A percentile compares a stretch with the other conserved stretches of the same genome.
Conservation (phyloP, 2,888 invertebrate genomes). For the Iphiclides podalirius region DNA sequence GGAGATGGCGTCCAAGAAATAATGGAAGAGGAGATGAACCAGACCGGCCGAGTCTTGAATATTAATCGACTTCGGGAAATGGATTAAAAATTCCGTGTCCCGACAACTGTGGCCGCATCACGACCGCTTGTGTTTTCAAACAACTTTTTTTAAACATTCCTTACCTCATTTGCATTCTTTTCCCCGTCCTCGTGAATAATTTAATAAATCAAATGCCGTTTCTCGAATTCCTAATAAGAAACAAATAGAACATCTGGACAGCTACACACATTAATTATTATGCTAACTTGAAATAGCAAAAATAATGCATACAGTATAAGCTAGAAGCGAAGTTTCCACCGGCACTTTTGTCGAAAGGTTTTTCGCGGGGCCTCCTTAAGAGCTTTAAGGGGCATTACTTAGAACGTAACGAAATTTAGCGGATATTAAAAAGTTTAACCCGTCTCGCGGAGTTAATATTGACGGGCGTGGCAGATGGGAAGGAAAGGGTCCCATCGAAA, state of each 20-base stretch:
- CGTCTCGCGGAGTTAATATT: constrained; percentile 75
- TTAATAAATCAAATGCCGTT: constrained; percentile 68
- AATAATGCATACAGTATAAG: too few relatives aligned
- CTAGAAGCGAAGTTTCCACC: constrained; percentile 8
- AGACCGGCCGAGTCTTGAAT: constrained; percentile 77
- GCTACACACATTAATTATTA: too few relatives aligned
- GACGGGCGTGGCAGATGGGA: constrained; percentile 79
- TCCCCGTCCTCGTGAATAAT: constrained; percentile 73
- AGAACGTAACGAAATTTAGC: constrained; percentile 76
- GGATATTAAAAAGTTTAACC: constrained; percentile 81
- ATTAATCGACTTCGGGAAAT: constrained; percentile 79
- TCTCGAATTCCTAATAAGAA: constrained; percentile 33
- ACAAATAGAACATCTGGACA: too few relatives aligned
- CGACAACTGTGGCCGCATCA: constrained; percentile 57
- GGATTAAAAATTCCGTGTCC: constrained; percentile 79
- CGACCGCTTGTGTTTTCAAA: constrained; percentile 71
- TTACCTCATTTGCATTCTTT: constrained; percentile 73
- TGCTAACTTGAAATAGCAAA: too few relatives aligned
- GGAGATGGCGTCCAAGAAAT: constrained; percentile 68
- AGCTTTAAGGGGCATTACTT: constrained; percentile 50
- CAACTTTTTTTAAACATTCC: constrained; percentile 75
- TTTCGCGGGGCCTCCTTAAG: constrained; percentile 50
- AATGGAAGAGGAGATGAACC: constrained; percentile 78
- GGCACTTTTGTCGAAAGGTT: constrained; percentile 20
- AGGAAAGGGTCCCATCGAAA: constrained; percentile 74